phyloP scores from a whole-genome alignment of 2,888 invertebrate species.

The Allolobophora icterica region DNA sequence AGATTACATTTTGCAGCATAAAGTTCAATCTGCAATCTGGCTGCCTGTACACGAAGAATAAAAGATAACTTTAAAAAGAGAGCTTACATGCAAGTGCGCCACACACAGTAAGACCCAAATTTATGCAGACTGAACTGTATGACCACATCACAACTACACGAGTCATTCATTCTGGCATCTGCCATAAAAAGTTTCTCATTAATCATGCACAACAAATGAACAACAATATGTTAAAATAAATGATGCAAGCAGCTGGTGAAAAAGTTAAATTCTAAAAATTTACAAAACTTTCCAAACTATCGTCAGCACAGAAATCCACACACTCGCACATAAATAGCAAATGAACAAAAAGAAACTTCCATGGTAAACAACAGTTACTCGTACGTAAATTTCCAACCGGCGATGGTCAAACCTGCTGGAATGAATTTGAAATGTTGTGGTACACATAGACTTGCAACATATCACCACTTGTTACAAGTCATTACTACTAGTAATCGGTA shows the following conservation, averaged over 20 bases:
- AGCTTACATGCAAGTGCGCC: not conserved
- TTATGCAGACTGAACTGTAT: not conserved
- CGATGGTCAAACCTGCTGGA: slow-evolving; percentile 15
- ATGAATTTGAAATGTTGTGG: slow-evolving; percentile 10
- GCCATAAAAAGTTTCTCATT: not conserved
- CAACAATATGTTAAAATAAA: not conserved
- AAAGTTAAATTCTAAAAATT: slow-evolving; percentile 9
- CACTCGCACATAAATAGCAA: slow-evolving; percentile 17
- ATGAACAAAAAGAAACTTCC: not conserved
- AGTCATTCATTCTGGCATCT: not conserved
- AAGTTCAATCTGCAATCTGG: not conserved
- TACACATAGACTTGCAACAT: not conserved
- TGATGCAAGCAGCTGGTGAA: not conserved
- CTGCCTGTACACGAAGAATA: not conserved
- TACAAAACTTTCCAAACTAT: not conserved
- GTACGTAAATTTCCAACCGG: not conserved
- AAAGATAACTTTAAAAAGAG: not conserved
- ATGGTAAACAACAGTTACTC: slow-evolving; percentile 10
- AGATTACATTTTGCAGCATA: not conserved
- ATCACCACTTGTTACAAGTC: not conserved
- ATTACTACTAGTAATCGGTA: not conserved
- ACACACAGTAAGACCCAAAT: not conserved
- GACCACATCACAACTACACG: not conserved
- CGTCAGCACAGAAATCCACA: not conserved
- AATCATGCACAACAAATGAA: slow-evolving; percentile 8